A percentile compares a stretch with the other conserved stretches of the same genome.
phyloP scores from a whole-genome alignment of 1,140 invertebrate species.

The Cylas formicarius region DNA sequence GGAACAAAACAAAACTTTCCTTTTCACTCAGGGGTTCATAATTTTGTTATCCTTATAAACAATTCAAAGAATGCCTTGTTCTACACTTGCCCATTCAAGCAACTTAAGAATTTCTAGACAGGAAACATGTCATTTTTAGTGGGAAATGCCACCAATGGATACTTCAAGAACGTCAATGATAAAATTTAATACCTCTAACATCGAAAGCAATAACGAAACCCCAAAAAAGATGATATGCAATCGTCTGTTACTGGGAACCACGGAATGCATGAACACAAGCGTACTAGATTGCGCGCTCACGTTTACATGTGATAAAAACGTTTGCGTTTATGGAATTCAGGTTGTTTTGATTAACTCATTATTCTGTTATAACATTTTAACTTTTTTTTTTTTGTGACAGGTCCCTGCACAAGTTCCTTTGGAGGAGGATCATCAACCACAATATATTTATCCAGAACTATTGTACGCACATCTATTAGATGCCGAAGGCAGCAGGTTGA shows the following conservation, averaged over 20 bases:
- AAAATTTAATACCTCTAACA: conserved; percentile 22
- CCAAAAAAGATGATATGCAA: conserved; percentile 57
- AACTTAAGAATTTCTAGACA: too few relatives aligned
- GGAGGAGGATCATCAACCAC: conserved; percentile 35
- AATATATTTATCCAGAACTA: conserved; percentile 60
- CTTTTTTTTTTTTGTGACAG: conserved; percentile 43
- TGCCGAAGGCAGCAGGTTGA: conserved; percentile 64
- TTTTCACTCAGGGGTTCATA: too few relatives aligned
- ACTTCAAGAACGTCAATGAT: conserved; percentile 37
- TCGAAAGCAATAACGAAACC: conserved; percentile 25
- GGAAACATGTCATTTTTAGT: too few relatives aligned
- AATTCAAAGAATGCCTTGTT: too few relatives aligned
- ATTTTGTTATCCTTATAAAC: too few relatives aligned
- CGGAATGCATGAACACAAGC: conserved; percentile 60
- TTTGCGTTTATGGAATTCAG: conserved; percentile 64
- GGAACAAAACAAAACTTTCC: too few relatives aligned
- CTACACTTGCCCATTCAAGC: too few relatives aligned
- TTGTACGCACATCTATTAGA: conserved; percentile 72
- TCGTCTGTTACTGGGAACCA: conserved; percentile 52
- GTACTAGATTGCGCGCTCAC: conserved; percentile 67
- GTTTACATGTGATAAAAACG: conserved; percentile 70
- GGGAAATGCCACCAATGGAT: conserved; percentile 37
- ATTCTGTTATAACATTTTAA: neutral
- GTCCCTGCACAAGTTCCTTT: conserved; percentile 54
- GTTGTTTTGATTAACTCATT: conserved; percentile 36